Conservation (phyloP, 2,888 invertebrate species). For the Disparrhopalites patrizii region DNA sequence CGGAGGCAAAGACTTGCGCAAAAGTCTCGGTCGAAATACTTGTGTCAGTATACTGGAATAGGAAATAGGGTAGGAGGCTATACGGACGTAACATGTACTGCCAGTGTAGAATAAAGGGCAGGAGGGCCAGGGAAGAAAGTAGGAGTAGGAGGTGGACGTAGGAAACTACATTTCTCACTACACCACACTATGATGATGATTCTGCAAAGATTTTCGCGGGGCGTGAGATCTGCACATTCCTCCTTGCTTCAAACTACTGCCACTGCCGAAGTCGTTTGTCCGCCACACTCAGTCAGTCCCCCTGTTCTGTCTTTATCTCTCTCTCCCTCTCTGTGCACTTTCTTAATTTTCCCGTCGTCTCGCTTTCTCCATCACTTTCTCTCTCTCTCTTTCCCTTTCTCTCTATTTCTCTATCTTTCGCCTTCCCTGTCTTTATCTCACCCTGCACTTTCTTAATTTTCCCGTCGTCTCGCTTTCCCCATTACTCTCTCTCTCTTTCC, state of each 20-base stretch:
- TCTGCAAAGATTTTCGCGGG: conserved; percentile 20
- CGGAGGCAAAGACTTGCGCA: conserved; percentile 23
- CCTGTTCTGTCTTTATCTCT: too few species aligned
- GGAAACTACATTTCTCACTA: too few species aligned
- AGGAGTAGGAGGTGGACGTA: too few species aligned
- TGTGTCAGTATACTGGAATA: too few species aligned
- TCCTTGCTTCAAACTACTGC: not conserved
- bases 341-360: not conserved
- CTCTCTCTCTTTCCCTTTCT: not conserved
- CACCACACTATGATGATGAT: conserved; percentile 18
- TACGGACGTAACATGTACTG: too few species aligned
- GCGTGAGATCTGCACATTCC: conserved; percentile 13
- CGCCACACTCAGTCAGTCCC: too few species aligned
- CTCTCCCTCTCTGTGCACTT: not conserved
- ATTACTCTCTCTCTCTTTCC: not conserved
- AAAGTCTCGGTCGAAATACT: conserved; percentile 12
- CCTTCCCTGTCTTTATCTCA: not conserved
- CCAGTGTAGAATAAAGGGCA: too few species aligned
- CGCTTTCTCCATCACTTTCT: not conserved
- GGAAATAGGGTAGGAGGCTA: too few species aligned
- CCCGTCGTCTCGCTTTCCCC: not conserved
- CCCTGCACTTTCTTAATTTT: not conserved
- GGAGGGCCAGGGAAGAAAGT: too few species aligned
- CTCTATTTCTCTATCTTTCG: not conserved
- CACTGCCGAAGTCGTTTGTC: too few species aligned